Evolutionary conservation across 2,888 invertebrate genomes (phyloP).

Genomic region (Synergus umbraculus): DNA sequence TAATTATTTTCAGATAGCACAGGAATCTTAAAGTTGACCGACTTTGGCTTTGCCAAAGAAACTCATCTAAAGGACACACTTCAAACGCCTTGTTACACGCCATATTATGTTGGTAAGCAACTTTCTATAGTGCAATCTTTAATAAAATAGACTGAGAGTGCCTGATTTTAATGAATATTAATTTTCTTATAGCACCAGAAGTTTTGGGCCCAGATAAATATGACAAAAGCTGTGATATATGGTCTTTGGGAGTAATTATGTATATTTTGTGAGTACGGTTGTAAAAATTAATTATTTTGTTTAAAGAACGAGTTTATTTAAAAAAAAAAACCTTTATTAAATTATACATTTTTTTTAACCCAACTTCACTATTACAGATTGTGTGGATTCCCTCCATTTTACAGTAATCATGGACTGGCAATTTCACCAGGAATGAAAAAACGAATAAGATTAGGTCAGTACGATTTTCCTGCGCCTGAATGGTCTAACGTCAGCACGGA

Average conservation of each 20-base stretch:
- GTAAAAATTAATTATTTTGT: constrained; percentile 25
- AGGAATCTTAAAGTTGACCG: constrained; percentile 96
- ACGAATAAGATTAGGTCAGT: constrained; percentile 95
- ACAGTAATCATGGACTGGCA: constrained; percentile 97
- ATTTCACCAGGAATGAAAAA: constrained; percentile 99
- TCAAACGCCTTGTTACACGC: constrained; percentile 99
- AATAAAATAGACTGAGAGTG: constrained; percentile 5
- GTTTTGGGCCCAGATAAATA: constrained; percentile 98
- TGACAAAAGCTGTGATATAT: constrained; percentile 99
- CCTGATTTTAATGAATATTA: constrained; percentile 1
- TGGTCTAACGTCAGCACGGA: constrained; percentile 96
- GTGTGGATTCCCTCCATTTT: constrained; percentile 99
- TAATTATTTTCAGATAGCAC: constrained; percentile 77
- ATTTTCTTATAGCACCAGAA: constrained; percentile 82
- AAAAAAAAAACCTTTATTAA: constrained; percentile 2
- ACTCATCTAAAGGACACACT: constrained; percentile 91
- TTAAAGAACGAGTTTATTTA: not conserved
- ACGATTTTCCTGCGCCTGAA: constrained; percentile 97
- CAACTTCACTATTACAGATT: constrained; percentile 78
- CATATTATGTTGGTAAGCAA: constrained; percentile 95
- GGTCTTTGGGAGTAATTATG: constrained; percentile 99
- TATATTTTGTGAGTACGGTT: constrained; percentile 90
- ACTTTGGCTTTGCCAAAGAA: constrained; percentile 99
- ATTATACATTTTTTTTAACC: not conserved
- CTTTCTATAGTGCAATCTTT: constrained; percentile 21